Percentiles rank a stretch among this genome's conserved stretches.
Conservation (phyloP, 2,888 invertebrate species). For the Tolmerus cingulatus region DNA sequence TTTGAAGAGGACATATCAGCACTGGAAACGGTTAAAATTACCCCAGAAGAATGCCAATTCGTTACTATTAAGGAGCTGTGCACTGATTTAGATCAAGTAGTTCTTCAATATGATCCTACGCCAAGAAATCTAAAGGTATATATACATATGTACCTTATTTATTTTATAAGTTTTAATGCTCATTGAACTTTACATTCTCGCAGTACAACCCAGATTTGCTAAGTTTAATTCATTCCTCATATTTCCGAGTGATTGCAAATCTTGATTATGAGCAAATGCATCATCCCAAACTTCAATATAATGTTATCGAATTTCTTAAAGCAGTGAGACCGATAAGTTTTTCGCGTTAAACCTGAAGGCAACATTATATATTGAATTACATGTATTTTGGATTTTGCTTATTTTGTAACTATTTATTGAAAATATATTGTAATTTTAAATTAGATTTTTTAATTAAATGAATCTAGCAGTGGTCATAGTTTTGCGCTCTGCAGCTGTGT, state of each 20-base stretch:
- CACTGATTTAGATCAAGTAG: constrained; percentile 52
- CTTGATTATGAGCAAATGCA: constrained; percentile 51
- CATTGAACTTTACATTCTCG: constrained; percentile 1
- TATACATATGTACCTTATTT: not conserved
- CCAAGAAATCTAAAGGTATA: constrained; percentile 58
- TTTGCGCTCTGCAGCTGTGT: too few relatives aligned
- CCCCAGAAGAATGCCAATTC: constrained; percentile 56
- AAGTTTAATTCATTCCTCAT: constrained; percentile 55
- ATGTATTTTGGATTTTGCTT: not conserved
- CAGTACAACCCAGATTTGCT: constrained; percentile 57
- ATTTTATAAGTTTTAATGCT: not conserved
- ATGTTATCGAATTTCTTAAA: constrained; percentile 53
- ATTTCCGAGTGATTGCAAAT: constrained; percentile 47
- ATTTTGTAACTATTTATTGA: not conserved
- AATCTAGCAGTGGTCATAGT: too few relatives aligned
- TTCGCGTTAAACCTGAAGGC: constrained; percentile 51
- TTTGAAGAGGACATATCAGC: constrained; percentile 52
- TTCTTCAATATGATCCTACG: constrained; percentile 54
- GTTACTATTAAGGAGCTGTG: constrained; percentile 57
- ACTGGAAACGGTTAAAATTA: constrained; percentile 53
- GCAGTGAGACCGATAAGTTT: constrained; percentile 57
- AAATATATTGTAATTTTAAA: not conserved
- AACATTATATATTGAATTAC: not conserved
- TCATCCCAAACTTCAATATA: constrained; percentile 52
- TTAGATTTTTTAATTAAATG: too few relatives aligned